A percentile compares a stretch with the other conserved stretches of the same genome.
These are phyloP conservation scores for Tolypeutes matacus DNA, from an alignment of 2,797 vertebrate genomes.

Conservation along the genomic window DNA sequence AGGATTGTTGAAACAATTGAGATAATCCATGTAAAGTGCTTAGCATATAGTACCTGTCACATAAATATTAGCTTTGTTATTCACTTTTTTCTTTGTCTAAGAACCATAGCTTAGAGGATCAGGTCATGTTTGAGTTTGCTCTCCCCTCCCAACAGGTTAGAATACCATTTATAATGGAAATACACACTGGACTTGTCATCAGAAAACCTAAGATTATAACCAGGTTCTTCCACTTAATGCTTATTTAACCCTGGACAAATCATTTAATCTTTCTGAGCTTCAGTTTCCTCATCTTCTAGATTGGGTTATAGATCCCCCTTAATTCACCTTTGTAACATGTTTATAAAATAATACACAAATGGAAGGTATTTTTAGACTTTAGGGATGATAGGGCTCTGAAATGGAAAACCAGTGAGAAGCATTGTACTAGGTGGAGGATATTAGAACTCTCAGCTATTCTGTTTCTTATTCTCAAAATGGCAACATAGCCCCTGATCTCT, in stretches of 20 bases:
- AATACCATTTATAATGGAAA: background rate
- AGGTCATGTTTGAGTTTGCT: conserved; percentile 29
- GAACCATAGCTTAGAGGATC: conserved; percentile 17
- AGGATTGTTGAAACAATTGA: background rate
- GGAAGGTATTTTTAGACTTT: background rate
- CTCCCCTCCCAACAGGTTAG: background rate
- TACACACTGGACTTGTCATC: conserved; percentile 1
- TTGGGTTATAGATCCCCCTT: background rate
- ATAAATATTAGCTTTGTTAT: background rate
- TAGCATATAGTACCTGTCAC: background rate
- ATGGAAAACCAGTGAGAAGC: background rate
- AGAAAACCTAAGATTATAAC: conserved; percentile 13
- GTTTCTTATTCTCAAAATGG: background rate
- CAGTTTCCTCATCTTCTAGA: conserved; percentile 1
- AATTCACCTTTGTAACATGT: conserved; percentile 18
- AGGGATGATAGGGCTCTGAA: background rate
- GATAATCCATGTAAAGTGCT: background rate
- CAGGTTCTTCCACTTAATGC: conserved; percentile 10
- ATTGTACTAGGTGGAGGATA: background rate
- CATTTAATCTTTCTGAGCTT: conserved; percentile 20
- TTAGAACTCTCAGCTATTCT: background rate
- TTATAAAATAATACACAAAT: conserved; percentile 30
- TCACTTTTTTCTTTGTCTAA: background rate
- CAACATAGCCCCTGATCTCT: background rate
- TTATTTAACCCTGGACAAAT: conserved; percentile 22